Percentiles rank a stretch among this genome's conserved stretches.
Conservation (phyloP, 2,113 vertebrate species). For the Hiodon tergisus region DNA sequence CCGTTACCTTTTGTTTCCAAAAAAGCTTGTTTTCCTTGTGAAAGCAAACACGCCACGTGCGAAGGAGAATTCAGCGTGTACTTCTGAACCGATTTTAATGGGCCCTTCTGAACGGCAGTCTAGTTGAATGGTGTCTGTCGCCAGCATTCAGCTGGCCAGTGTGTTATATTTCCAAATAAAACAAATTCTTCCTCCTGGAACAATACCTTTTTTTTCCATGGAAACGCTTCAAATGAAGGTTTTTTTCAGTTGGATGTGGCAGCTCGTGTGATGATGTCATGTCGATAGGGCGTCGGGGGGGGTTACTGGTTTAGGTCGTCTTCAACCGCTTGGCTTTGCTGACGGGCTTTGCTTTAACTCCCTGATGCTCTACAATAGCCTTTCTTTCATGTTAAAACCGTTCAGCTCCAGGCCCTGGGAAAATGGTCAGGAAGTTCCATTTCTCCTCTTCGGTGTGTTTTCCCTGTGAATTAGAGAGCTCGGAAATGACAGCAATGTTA, state of each 20-base stretch:
- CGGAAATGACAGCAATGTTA: too few species aligned
- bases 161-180: slow-evolving; percentile 16
- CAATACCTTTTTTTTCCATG: slow-evolving; percentile 9
- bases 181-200: neutral
- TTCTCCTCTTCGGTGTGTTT: too few species aligned
- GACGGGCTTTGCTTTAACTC: neutral
- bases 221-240: neutral
- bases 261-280: slow-evolving; percentile 15
- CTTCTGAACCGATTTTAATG: slow-evolving; percentile 13
- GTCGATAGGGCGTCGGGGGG: neutral
- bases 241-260: neutral
- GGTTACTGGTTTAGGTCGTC: neutral
- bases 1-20: neutral
- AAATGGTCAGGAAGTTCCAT: neutral
- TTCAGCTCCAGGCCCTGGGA: neutral
- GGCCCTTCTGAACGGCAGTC: slow-evolving; percentile 16
- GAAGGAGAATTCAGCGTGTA: slow-evolving; percentile 9
- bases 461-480: too few species aligned
- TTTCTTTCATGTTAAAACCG: neutral
- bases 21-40: slow-evolving; percentile 1
- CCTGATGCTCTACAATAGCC: neutral
- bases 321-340: neutral
- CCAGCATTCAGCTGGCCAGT: slow-evolving; percentile 14
- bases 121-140: neutral
- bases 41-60: neutral